phyloP scores from a whole-genome alignment of 2,888 invertebrate species.

The Beris chalybata region DNA sequence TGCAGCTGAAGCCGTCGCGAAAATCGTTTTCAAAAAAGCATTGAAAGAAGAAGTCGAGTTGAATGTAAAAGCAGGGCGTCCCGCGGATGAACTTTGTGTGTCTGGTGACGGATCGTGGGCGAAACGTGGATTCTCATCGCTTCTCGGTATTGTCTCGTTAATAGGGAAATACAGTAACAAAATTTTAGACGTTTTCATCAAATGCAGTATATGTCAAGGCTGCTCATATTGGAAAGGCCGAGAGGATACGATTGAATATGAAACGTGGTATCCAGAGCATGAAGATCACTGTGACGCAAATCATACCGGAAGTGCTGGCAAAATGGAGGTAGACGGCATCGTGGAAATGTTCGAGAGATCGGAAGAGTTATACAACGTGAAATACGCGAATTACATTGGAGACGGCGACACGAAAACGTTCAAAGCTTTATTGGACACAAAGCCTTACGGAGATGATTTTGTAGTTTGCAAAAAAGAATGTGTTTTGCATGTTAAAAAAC shows the following conservation, averaged over 20 bases:
- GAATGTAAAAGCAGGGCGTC: no score
- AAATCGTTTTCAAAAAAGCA: no score
- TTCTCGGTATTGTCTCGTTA: no score
- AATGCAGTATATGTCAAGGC: slow-evolving; percentile 38
- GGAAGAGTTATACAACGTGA: slow-evolving; percentile 25
- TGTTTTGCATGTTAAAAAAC: slow-evolving; percentile 7
- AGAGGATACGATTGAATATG: slow-evolving; percentile 36
- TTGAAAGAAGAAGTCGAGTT: no score
- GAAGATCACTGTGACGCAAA: slow-evolving; percentile 38
- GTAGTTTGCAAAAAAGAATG: no score
- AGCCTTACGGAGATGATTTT: no score
- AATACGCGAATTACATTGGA: slow-evolving; percentile 38
- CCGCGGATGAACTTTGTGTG: no score
- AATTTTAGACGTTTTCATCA: slow-evolving; percentile 7
- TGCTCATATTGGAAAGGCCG: slow-evolving; percentile 17
- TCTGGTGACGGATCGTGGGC: no score
- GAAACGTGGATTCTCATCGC: no score
- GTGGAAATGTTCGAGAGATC: slow-evolving; percentile 36
- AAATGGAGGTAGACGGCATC: slow-evolving; percentile 39
- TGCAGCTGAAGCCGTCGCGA: no score
- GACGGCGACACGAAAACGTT: slow-evolving; percentile 32
- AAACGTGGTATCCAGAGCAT: slow-evolving; percentile 33
- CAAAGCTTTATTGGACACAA: background rate
- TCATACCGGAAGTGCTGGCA: slow-evolving; percentile 40
- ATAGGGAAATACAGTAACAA: no score